These are phyloP conservation scores for Choreutis nemorana DNA, from an alignment of 2,888 invertebrate species.

Conservation along the genomic window DNA sequence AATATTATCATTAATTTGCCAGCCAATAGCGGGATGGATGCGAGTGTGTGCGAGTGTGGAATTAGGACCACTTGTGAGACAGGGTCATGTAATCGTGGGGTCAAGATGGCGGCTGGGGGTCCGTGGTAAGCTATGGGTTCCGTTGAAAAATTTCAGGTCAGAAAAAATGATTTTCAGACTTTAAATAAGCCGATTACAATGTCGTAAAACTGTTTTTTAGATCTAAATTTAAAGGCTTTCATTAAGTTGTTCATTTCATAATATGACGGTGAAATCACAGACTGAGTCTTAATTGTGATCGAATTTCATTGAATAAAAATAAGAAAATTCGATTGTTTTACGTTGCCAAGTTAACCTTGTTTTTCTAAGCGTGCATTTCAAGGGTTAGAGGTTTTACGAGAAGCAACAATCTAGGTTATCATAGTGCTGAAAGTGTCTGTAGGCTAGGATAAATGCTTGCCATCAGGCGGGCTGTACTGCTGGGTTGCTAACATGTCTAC, in stretches of 20 bases:
- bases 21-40: conserved; percentile 40
- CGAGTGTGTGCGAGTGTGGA: conserved; percentile 29
- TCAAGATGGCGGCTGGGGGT: conserved; percentile 28
- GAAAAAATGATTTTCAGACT: too few relatives aligned
- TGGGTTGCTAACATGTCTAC: too few relatives aligned
- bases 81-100: conserved; percentile 46
- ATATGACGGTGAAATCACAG: neutral
- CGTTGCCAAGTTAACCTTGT: too few relatives aligned
- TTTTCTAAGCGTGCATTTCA: too few relatives aligned
- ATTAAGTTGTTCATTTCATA: neutral
- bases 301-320: neutral
- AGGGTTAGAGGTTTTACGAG: too few relatives aligned
- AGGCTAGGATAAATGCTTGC: too few relatives aligned
- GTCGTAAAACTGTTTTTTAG: too few relatives aligned
- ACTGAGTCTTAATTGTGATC: neutral
- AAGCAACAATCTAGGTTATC: too few relatives aligned
- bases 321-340: too few relatives aligned
- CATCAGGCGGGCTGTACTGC: too few relatives aligned
- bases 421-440: too few relatives aligned
- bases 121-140: conserved; percentile 24
- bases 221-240: conserved; percentile 1
- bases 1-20: conserved; percentile 48
- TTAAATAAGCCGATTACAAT: too few relatives aligned
- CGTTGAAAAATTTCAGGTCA: conserved; percentile 10
- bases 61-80: conserved; percentile 55